These are phyloP conservation scores for Pinctada fucata DNA, from an alignment of 2,888 invertebrate species.

Conservation along the genomic window DNA sequence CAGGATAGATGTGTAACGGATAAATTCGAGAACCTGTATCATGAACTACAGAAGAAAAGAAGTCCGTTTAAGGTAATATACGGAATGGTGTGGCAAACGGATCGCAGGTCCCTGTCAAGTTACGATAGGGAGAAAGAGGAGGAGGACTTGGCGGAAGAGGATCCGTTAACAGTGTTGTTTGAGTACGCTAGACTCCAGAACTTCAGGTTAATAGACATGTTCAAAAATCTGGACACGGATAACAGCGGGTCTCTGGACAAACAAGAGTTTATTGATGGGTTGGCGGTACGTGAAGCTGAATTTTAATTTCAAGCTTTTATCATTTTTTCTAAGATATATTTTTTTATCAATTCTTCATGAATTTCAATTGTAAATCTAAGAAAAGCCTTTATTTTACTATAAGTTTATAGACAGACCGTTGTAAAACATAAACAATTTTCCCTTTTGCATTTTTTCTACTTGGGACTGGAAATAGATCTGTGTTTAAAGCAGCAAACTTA, in stretches of 20 bases:
- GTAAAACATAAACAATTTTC: no score
- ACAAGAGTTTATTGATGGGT: constrained; percentile 47
- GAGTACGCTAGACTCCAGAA: constrained; percentile 55
- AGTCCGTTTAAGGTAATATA: constrained; percentile 44
- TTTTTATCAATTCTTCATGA: background rate
- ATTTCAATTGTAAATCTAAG: no score
- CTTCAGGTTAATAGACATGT: constrained; percentile 53
- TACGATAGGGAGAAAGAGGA: constrained; percentile 52
- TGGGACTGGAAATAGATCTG: no score
- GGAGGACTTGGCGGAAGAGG: constrained; percentile 49
- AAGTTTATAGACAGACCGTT: no score
- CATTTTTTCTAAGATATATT: background rate
- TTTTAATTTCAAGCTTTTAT: background rate
- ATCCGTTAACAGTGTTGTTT: constrained; percentile 56
- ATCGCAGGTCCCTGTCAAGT: constrained; percentile 48
- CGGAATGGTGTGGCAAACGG: constrained; percentile 52
- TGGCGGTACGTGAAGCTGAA: constrained; percentile 41
- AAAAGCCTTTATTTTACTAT: no score
- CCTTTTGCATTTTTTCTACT: no score
- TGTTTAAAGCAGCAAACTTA: no score
- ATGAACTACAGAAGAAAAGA: constrained; percentile 44
- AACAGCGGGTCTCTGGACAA: constrained; percentile 53
- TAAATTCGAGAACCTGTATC: constrained; percentile 46
- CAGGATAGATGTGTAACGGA: constrained; percentile 54
- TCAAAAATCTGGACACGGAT: constrained; percentile 54